These are phyloP conservation scores for Ericerus pela DNA, from an alignment of 1,140 invertebrate genomes.

Conservation along the genomic window DNA sequence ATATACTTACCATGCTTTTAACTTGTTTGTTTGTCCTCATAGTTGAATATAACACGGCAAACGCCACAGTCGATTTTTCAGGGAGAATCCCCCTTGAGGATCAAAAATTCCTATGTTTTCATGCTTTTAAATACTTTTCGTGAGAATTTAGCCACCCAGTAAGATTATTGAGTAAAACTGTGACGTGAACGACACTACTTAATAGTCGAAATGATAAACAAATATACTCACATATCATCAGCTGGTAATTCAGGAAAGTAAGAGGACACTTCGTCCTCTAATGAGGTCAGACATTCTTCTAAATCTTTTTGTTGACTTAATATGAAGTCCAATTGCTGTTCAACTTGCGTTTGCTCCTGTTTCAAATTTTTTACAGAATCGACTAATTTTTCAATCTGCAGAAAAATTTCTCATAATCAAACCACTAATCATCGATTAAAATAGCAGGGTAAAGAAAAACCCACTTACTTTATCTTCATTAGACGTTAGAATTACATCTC, in stretches of 20 bases:
- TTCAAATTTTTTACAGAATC: not conserved
- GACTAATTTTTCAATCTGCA: not conserved
- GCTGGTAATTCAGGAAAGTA: not conserved
- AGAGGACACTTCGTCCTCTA: constrained; percentile 2
- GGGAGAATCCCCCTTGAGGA: too few species aligned
- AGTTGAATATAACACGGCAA: too few species aligned
- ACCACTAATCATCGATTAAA: not conserved
- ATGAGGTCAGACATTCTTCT: not conserved
- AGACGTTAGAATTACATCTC: not conserved
- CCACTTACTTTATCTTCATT: not conserved
- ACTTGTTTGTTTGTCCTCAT: too few species aligned
- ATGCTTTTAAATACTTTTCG: too few species aligned
- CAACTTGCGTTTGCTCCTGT: constrained; percentile 2
- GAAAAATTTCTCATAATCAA: not conserved
- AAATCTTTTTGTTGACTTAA: constrained; percentile 4
- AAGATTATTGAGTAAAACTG: too few species aligned
- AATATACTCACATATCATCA: constrained; percentile 4
- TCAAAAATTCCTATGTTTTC: too few species aligned
- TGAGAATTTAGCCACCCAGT: too few species aligned
- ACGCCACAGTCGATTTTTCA: too few species aligned
- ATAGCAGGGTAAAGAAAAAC: not conserved
- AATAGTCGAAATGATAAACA: too few species aligned
- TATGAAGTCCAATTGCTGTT: constrained; percentile 4
- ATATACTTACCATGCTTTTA: too few species aligned
- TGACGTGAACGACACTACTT: too few species aligned